Conservation (phyloP, 1,140 invertebrate genomes). For the Cryptotermes secundus region DNA sequence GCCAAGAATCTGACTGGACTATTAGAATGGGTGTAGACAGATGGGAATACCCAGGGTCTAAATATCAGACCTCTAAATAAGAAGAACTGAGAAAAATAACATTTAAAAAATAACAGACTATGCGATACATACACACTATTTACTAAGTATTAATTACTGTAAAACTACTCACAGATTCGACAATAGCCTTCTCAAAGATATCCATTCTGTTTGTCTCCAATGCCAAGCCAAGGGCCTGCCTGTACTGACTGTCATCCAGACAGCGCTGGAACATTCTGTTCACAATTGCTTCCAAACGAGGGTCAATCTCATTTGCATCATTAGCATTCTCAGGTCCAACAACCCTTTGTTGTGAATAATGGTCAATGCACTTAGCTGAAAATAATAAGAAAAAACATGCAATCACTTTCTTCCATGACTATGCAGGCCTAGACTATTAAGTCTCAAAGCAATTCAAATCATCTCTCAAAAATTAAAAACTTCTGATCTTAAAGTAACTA, state of each 20-base stretch:
- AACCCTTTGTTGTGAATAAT: slow-evolving; percentile 86
- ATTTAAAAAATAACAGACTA: too few relatives aligned
- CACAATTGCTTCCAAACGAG: slow-evolving; percentile 88
- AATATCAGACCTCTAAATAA: too few relatives aligned
- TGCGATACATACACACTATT: too few relatives aligned
- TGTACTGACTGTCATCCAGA: slow-evolving; percentile 77
- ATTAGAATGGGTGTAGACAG: too few relatives aligned
- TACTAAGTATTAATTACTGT: too few relatives aligned
- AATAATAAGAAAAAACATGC: background rate
- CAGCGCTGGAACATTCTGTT: slow-evolving; percentile 97
- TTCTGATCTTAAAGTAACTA: too few relatives aligned
- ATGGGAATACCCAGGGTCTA: too few relatives aligned
- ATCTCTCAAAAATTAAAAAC: background rate
- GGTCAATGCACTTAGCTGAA: slow-evolving; percentile 90
- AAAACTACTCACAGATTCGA: slow-evolving; percentile 66
- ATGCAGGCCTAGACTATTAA: too few relatives aligned
- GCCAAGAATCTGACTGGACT: too few relatives aligned
- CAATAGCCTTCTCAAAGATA: slow-evolving; percentile 88
- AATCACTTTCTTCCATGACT: too few relatives aligned
- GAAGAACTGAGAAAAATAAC: too few relatives aligned
- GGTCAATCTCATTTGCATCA: slow-evolving; percentile 74
- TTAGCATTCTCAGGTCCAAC: slow-evolving; percentile 61
- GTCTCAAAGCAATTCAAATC: background rate
- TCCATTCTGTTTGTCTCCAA: slow-evolving; percentile 96
- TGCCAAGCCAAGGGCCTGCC: slow-evolving; percentile 91